Evolutionary conservation across 2,888 invertebrate species (phyloP), one percentile per base, ranked within the genome.

Genomic region (Petrolisthes manimaculis): DNA sequence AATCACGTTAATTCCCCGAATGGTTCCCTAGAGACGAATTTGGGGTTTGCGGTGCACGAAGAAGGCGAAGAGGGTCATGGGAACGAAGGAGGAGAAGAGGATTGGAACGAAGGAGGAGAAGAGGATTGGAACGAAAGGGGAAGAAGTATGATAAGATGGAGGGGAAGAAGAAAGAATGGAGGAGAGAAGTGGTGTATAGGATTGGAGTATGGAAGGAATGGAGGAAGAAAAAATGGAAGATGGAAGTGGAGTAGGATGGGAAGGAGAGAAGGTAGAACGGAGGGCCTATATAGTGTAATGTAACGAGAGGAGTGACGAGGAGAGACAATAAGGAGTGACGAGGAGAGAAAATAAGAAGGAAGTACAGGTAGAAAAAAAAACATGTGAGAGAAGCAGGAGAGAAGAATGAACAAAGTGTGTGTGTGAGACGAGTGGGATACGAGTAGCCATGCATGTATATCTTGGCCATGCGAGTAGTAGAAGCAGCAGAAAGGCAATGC

Each of bases 1-100:
- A 74, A 86, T 86, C 81, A 81, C 82, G 53, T 82, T 86, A 86
- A 86, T 86, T 86, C 75, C 75, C 53, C 53, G 61, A 86, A 86
- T 75, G 86, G 75, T 61, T 75, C 86, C 75, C 86, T 5, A 12
- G 86, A 75, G 86, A 61, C 21, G 37, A 71, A 67, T 81, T 81
- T 81, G 24, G 53, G 77, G 12, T 12, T 51, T 12, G 37, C 77
- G 24, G 77, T 80, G 24, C 71, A 71, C 71, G 71, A 24, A 14
- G 3, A 2, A n/a, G 54, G 54, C 8, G 4, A 80, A 24, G n/a
- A 3, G 56, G 24, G 56, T n/a, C n/a, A n/a, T 8, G 80, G 55
- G 14, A 18, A 74, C 37, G 37, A 37, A 71, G 53, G 69, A 54
- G 24, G 21, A 54, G 54, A 53, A 71, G 1, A 12, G 71, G 74